Evolutionary conservation across 2,113 vertebrate genomes (phyloP).

Genomic region (Bufo bufo): DNA sequence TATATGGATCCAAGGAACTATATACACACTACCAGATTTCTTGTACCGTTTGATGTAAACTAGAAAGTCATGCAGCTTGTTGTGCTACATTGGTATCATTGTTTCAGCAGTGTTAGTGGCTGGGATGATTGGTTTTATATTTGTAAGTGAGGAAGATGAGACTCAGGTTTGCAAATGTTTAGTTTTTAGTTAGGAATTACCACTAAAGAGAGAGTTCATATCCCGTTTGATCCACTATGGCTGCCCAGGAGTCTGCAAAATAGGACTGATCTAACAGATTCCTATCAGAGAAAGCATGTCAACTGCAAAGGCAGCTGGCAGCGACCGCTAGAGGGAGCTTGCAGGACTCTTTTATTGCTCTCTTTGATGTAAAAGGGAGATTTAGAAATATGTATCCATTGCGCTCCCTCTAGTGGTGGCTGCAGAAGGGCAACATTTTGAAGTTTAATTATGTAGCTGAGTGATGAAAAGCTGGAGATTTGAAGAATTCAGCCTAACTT

Average conservation of each 20-base stretch:
- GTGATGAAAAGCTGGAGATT: no score
- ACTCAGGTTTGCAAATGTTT: not conserved
- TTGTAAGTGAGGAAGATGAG: not conserved
- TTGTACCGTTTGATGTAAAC: not conserved
- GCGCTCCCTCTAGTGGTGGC: no score
- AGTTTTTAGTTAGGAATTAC: not conserved
- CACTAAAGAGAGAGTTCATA: no score
- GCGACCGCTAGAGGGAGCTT: not conserved
- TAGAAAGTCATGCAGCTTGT: not conserved
- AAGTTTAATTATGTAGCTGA: no score
- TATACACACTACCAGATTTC: not conserved
- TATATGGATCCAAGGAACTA: constrained; percentile 14
- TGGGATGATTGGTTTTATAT: not conserved
- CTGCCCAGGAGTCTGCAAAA: not conserved
- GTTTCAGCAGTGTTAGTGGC: not conserved
- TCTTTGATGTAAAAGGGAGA: no score
- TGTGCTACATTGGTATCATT: not conserved
- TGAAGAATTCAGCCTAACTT: no score
- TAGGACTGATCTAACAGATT: not conserved
- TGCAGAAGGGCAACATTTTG: no score
- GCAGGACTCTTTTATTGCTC: no score
- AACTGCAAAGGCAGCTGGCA: not conserved
- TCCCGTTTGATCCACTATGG: not conserved
- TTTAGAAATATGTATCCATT: no score
- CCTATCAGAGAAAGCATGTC: not conserved